Evolutionary conservation across 1,140 invertebrate genomes (phyloP), one percentile per base, ranked within the genome.

Genomic region (Whitmania pigra): DNA sequence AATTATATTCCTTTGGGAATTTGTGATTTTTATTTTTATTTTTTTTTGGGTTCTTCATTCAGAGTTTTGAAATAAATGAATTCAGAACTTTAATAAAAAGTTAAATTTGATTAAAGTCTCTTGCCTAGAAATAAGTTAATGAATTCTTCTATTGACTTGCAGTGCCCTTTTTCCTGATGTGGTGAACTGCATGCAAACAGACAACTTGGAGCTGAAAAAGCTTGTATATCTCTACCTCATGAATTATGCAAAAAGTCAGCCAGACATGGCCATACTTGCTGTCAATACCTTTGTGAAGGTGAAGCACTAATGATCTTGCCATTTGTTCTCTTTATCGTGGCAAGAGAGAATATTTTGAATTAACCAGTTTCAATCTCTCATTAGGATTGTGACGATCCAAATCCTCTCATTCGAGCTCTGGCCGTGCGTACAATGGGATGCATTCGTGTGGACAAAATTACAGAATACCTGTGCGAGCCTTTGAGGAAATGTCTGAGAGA

Each of bases 211-310:
- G 83, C 82, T 99, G 75, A 99, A 99, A 85, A 99, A 99, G 79
- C 85, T 99, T 55, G 97, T 99, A 0, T 99, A 99, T 80, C 85
- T 99, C 25, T 99, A 99, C 81, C 84, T 99, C 71, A 99, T 99
- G 96, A 99, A 99, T 82, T 99, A 99, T 85, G 97, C 97, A 68
- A 99, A 99, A 83, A 97, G 92, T 76, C 97, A 99, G 83, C 96
- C 97, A 15, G 97, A 99, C 81, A 95, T 98, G 91, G 96, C 97
- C 68, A 99, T 99, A 72, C 97, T 99, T 94, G 97, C 96, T 53
- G 97, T 99, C 43, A 99, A 99, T 85, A 99, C 97, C 29, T 99
- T 99, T 86, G 96, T 99, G 67, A 98, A 97, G 89, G 93, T 94
- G 86, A 54, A 15, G 29, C 15, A 63, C 18, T 17, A n/a, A 63